Evolutionary conservation across 2,888 invertebrate genomes (phyloP), one percentile per base, ranked within the genome.

Genomic region (Machimus rusticus): DNA sequence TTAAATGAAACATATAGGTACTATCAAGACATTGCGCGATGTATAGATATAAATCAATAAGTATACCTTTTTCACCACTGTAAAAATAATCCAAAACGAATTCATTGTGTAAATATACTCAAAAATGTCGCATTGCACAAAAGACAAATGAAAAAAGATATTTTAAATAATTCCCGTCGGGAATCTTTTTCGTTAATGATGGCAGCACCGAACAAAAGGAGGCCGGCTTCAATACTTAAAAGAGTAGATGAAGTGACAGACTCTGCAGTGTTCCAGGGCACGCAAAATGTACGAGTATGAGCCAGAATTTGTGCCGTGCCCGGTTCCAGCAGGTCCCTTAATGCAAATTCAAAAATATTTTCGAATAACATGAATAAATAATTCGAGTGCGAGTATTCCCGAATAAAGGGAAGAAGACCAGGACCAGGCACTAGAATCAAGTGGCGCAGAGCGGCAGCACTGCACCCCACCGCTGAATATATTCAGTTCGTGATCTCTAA

Each of bases 401-500:
- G 82, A 34, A 57, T 85, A 74, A 85, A 85, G 66, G 66, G 8
- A 66, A 5, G 66, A 85, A 31, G 74, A 74, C 46, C 43, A 74
- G 31, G 74, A 74, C 46, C 43, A 74, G 31, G 74, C 85, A 74
- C 74, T 31, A 85, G 74, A 51, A 16, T 51, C 46, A 74, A 43
- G 85, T 39, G 74, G 46, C 85, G 74, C 74, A 66, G 12, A 66
- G 37, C 51, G 23, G 37, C 23, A 57, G 28, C 19, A 74, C 16
- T 39, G 81, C 66, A 39, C 74, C 43, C 51, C n/a, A 31, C n/a
- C n/a, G 74, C 31, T 43, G 85, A 85, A 85, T 85, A 74, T 74
- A 87, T 87, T 87, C 87, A 43, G 76, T 51, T 74, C 87, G 87
- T 82, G 87, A 87, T 87, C 87, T 82, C 87, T 87, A 87, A 87